phyloP scores from a whole-genome alignment of 2,888 invertebrate species.

The Lissonota sp. region DNA sequence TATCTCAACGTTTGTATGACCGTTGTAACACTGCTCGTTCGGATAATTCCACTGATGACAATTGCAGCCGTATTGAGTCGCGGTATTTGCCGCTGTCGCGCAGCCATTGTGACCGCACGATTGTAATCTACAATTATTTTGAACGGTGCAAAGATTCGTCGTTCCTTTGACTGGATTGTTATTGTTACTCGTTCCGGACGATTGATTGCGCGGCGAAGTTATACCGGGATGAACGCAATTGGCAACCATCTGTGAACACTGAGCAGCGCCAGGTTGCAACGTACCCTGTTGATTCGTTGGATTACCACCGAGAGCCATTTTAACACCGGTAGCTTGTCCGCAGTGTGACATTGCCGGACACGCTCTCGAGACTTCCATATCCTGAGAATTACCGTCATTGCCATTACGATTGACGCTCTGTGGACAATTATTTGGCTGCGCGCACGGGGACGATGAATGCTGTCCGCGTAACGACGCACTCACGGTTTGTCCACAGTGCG shows the following conservation, averaged over 20 bases:
- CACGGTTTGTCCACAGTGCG: constrained; percentile 81
- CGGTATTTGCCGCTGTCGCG: constrained; percentile 66
- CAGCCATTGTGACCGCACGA: constrained; percentile 71
- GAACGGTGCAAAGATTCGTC: constrained; percentile 74
- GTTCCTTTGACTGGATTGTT: constrained; percentile 67
- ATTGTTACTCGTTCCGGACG: constrained; percentile 30
- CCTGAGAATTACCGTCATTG: constrained; percentile 51
- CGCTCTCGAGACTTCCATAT: constrained; percentile 70
- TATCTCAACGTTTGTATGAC: constrained; percentile 86
- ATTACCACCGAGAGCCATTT: constrained; percentile 63
- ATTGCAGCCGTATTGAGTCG: constrained; percentile 72
- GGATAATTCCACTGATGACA: constrained; percentile 85
- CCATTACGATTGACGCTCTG: constrained; percentile 66
- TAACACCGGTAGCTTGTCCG: constrained; percentile 58
- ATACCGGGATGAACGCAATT: constrained; percentile 71
- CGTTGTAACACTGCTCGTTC: constrained; percentile 84
- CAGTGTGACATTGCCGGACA: constrained; percentile 80
- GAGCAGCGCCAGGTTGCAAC: constrained; percentile 64
- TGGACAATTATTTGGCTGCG: constrained; percentile 67
- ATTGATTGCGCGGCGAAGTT: constrained; percentile 68
- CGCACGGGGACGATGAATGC: constrained; percentile 70
- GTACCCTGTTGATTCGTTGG: constrained; percentile 71
- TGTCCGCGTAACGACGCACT: constrained; percentile 82
- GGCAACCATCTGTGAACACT: constrained; percentile 68
- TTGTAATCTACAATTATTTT: constrained; percentile 71